Base-by-base conservation (phyloP, 2,888 invertebrate species). In the Orthonychiurus folsomi region DNA sequence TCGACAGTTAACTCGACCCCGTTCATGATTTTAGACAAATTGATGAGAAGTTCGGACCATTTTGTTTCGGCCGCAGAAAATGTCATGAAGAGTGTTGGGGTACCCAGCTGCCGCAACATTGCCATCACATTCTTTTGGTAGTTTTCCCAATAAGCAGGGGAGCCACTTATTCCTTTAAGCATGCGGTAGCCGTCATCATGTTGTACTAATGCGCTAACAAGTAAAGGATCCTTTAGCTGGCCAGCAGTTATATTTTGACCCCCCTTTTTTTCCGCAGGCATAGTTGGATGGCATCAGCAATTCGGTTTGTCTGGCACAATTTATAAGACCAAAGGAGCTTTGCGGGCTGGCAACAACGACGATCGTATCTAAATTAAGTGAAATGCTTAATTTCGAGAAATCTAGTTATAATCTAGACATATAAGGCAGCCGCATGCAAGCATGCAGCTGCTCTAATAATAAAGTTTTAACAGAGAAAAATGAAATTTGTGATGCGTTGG, bases 141-240 rank as follows among this genome's bases (percentile, higher is more conserved):
- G 1, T 48, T 37, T n/a, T 60, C 47, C 63, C 64, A 66, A 27
- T 65, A 67, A 2, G 65, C 24, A 18, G 67, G 67, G 1, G 66
- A 59, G 1, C 56, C 57, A 2, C 66, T 23, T 1, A 69, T 24
- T 1, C 64, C 24, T 24, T 61, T 63, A 18, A 62, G 63, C 3
- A 64, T 25, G 2, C 48, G 15, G 52, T 65, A 69, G 0, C 66
- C 65, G 12, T 69, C 68, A 52, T 68, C 65, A 12, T 63, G 54
- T 26, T 57, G 55, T 2, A 68, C 15, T 1, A 64, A 15, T 15
- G 27, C 50, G 1, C 59, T 25, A 1, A 67, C 9, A 59, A 1
- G 58, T 3, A 21, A 53, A n/a, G 48, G 15, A 20, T n/a, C 23
- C 12, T 25, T 47, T 2, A 58, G 9, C 1, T 63, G n/a, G 3